Conservation (phyloP, 2,888 invertebrate species). For the Terebella lapidaria region DNA sequence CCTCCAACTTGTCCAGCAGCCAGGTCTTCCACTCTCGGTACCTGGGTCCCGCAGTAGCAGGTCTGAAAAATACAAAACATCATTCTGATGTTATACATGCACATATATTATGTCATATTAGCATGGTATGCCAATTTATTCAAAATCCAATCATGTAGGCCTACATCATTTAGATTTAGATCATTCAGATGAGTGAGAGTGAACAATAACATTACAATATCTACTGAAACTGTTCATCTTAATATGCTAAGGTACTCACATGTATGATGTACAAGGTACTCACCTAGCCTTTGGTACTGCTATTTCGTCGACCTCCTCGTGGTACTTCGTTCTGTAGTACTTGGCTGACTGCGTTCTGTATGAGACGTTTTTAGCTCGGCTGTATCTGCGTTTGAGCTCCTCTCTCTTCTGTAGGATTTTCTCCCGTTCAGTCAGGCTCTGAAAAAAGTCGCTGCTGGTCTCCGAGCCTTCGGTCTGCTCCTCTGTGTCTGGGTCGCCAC, state of each 20-base stretch:
- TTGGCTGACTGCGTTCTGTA: slow-evolving; percentile 11
- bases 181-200: no score
- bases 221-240: no score
- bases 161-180: no score
- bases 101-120: neutral
- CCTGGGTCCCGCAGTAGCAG: slow-evolving; percentile 9
- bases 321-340: slow-evolving; percentile 14
- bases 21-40: slow-evolving; percentile 18
- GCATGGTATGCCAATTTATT: no score
- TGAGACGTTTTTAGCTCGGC: neutral
- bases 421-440: neutral
- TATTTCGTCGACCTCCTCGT: neutral
- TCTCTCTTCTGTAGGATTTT: neutral
- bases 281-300: slow-evolving; percentile 4
- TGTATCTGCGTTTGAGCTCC: neutral
- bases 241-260: no score
- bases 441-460: neutral
- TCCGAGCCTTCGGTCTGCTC: neutral
- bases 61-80: slow-evolving; percentile 10
- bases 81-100: no score
- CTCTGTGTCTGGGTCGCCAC: neutral
- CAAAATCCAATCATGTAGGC: no score
- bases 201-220: no score
- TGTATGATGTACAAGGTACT: no score
- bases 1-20: slow-evolving; percentile 10